phyloP scores from a whole-genome alignment of 2,113 vertebrate species.

The Glaucomys volans region DNA sequence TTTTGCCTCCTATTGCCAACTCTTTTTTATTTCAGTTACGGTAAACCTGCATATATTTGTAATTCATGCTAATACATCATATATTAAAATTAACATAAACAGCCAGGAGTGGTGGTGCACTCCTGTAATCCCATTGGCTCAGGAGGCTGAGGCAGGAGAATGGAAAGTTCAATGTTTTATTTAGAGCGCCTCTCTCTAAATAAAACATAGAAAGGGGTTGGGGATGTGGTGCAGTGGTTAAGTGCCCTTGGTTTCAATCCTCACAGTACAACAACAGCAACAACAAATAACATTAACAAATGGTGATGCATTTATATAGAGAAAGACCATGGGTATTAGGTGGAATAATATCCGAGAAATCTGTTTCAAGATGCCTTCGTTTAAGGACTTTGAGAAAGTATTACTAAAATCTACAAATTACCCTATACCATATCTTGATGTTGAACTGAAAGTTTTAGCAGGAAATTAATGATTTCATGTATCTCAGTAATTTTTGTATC shows the following conservation, averaged over 20 bases:
- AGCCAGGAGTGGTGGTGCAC: too few species aligned
- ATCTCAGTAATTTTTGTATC: too few species aligned
- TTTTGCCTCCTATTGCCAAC: too few species aligned
- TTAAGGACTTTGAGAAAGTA: not conserved
- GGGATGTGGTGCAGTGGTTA: too few species aligned
- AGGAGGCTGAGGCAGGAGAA: too few species aligned
- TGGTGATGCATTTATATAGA: not conserved
- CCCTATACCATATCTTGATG: not conserved
- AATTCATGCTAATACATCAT: not conserved
- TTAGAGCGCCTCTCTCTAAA: too few species aligned
- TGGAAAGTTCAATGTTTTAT: too few species aligned
- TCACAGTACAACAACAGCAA: not conserved
- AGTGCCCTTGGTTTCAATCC: too few species aligned
- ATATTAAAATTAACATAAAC: not conserved
- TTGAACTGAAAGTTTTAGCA: not conserved
- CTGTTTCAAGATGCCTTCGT: not conserved
- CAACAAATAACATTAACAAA: not conserved
- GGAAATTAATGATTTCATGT: not conserved
- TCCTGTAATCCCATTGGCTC: too few species aligned
- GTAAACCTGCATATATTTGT: too few species aligned
- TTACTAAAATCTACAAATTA: not conserved
- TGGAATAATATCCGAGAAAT: not conserved
- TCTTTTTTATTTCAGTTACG: too few species aligned
- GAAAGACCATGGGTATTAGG: not conserved
- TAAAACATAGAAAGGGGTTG: too few species aligned